A percentile compares a stretch with the other conserved stretches of the same genome.
Conservation (phyloP, 1,140 invertebrate genomes). For the Drosophila burlai region DNA sequence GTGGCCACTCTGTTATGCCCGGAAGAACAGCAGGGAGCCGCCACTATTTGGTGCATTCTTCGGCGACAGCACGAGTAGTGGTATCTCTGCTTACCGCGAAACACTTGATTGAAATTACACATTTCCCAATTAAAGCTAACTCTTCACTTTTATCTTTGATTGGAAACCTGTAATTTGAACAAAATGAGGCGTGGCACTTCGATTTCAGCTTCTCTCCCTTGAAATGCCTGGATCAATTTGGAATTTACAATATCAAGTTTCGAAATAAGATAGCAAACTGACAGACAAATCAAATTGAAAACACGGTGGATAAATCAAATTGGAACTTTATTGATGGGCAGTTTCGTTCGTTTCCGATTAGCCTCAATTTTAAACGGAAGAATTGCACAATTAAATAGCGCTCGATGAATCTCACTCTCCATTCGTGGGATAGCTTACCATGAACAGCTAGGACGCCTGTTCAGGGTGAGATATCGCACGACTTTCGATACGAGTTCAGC, state of each 20-base stretch:
- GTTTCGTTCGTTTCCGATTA: neutral
- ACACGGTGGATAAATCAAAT: slow-evolving; percentile 1
- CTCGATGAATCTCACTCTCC: neutral
- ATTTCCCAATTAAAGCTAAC: slow-evolving; percentile 55
- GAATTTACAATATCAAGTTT: slow-evolving; percentile 20
- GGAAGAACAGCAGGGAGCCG: neutral
- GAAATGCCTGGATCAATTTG: slow-evolving; percentile 15
- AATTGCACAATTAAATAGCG: slow-evolving; percentile 34
- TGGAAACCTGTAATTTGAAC: slow-evolving; percentile 68
- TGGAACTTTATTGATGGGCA: slow-evolving; percentile 21
- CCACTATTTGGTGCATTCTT: neutral
- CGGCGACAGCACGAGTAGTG: slow-evolving; percentile 2
- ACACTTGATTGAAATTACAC: slow-evolving; percentile 68
- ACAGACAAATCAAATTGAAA: slow-evolving; percentile 26
- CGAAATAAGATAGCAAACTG: slow-evolving; percentile 11
- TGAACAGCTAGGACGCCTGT: slow-evolving; percentile 20
- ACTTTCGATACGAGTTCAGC: slow-evolving; percentile 5
- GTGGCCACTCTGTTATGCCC: neutral
- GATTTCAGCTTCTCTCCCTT: neutral
- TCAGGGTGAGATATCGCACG: slow-evolving; percentile 47
- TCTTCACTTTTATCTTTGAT: slow-evolving; percentile 38
- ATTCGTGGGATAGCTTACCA: slow-evolving; percentile 44
- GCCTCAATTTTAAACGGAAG: slow-evolving; percentile 50
- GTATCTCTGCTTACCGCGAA: neutral
- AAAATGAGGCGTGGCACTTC: slow-evolving; percentile 31